A percentile compares a stretch with the other conserved stretches of the same genome.
These are phyloP conservation scores for Cottoperca gobio DNA, from an alignment of 2,797 vertebrate genomes.

Conservation along the genomic window DNA sequence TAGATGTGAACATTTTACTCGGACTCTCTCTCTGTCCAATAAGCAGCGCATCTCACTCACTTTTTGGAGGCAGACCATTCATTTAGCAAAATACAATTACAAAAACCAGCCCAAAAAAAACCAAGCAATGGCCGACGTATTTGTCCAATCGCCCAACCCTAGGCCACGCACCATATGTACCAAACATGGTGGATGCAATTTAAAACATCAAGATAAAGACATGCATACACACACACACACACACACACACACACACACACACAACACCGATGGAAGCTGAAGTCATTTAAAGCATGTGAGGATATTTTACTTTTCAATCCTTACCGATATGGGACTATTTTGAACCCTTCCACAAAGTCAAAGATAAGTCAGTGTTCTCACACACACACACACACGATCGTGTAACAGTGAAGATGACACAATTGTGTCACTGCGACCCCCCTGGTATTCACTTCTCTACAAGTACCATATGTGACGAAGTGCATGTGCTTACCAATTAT, in stretches of 20 bases:
- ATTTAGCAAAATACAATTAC: too few species aligned
- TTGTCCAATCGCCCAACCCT: too few species aligned
- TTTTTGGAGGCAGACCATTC: too few species aligned
- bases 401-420: too few species aligned
- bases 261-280: not conserved
- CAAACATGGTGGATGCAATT: conserved; percentile 3
- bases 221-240: not conserved
- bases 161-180: too few species aligned
- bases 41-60: too few species aligned
- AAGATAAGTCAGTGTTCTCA: conserved; percentile 13
- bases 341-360: conserved; percentile 10
- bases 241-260: not conserved
- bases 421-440: not conserved
- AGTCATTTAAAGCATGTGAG: conserved; percentile 23
- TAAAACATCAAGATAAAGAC: not conserved
- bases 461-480: not conserved
- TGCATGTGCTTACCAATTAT: not conserved
- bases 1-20: too few species aligned
- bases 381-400: not conserved
- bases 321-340: conserved; percentile 38
- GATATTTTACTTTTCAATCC: conserved; percentile 30
- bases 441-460: not conserved
- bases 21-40: too few species aligned
- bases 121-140: too few species aligned
- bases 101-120: too few species aligned